A percentile compares a stretch with the other conserved stretches of the same genome.
Evolutionary conservation across 2,797 vertebrate species (phyloP).

Genomic region (Synanceia verrucosa): DNA sequence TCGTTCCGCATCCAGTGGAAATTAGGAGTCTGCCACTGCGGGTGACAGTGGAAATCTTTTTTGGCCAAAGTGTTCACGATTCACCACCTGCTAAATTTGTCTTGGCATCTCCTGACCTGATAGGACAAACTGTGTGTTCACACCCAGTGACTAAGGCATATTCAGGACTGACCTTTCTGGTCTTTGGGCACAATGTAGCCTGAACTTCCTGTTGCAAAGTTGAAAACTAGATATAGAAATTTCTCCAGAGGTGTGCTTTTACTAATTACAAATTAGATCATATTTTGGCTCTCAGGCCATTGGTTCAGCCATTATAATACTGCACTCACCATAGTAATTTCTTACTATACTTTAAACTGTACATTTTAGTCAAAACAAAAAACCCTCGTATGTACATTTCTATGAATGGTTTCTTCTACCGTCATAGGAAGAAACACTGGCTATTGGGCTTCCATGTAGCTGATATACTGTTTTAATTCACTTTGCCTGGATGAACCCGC

Average conservation of each 20-base stretch:
- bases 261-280: background rate
- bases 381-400: background rate
- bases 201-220: too few species aligned
- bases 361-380: background rate
- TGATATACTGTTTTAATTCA: too few species aligned
- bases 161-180: background rate
- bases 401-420: background rate
- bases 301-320: background rate
- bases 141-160: background rate
- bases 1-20: too few species aligned
- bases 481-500: background rate
- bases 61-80: background rate
- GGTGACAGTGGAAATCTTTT: background rate
- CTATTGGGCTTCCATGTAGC: too few species aligned
- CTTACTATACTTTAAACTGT: background rate
- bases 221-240: background rate
- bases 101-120: background rate
- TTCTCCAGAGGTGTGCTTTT: background rate
- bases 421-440: background rate
- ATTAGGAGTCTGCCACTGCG: too few species aligned
- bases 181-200: too few species aligned
- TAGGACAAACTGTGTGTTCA: background rate
- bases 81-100: background rate
- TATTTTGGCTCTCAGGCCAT: background rate
- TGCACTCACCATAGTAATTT: background rate